A percentile compares a stretch with the other conserved stretches of the same genome.
These are phyloP conservation scores for Adineta ricciae DNA, from an alignment of 2,888 invertebrate species.

Conservation along the genomic window DNA sequence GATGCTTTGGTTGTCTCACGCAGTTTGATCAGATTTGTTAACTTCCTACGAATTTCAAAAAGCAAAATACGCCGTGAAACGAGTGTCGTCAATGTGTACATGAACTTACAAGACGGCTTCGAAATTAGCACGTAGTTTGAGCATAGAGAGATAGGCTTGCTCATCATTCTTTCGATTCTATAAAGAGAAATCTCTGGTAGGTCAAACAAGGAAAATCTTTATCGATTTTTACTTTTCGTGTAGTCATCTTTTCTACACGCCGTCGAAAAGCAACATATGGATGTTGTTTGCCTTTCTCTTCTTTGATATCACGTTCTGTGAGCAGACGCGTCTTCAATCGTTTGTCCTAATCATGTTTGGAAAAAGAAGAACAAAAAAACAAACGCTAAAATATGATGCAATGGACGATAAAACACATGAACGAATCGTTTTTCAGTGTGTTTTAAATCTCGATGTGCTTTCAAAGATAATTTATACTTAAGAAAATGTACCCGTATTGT, in stretches of 20 bases:
- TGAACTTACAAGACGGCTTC: background rate
- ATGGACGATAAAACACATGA: background rate
- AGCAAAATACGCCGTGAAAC: background rate
- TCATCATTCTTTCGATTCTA: constrained; percentile 20
- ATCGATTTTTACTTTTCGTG: background rate
- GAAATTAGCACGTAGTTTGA: background rate
- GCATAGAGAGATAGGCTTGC: constrained; percentile 11
- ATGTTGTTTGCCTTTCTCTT: constrained; percentile 13
- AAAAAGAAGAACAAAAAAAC: background rate
- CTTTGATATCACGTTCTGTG: constrained; percentile 19
- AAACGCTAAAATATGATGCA: background rate
- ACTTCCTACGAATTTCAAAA: background rate
- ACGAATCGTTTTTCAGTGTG: background rate
- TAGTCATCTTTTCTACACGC: constrained; percentile 18
- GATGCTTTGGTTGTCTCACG: background rate
- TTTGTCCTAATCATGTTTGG: background rate
- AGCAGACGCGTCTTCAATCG: background rate
- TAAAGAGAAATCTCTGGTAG: no score
- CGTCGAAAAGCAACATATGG: constrained; percentile 22
- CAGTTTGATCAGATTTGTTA: constrained; percentile 14
- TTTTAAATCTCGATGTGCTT: background rate
- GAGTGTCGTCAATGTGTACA: background rate
- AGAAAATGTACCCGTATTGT: background rate
- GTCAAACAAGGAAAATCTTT: background rate
- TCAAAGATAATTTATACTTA: background rate